Percentiles rank a stretch among this genome's conserved stretches.
Evolutionary conservation across 2,797 vertebrate species (phyloP).

Genomic region (Basileuterus tristriatus): DNA sequence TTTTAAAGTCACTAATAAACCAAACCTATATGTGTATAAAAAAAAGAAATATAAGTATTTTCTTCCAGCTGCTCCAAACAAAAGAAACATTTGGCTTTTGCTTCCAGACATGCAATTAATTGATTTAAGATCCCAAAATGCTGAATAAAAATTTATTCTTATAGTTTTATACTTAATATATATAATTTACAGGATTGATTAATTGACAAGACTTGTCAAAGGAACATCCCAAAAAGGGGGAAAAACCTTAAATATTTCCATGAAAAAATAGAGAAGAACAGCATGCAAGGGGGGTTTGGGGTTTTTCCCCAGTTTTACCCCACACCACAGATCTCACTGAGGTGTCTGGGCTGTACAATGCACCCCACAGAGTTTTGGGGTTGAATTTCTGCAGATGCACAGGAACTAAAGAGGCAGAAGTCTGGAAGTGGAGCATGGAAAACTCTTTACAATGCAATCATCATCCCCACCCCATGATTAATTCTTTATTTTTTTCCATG

Average conservation of each 20-base stretch:
- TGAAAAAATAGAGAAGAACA: background rate
- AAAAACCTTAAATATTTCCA: background rate
- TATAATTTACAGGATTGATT: background rate
- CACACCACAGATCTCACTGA: background rate
- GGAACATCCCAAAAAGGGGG: rapidly evolving
- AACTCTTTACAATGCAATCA: background rate
- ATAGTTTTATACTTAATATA: rapidly evolving
- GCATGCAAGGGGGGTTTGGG: rapidly evolving
- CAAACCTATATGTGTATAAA: background rate
- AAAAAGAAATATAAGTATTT: background rate
- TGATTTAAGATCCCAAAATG: background rate
- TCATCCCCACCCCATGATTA: background rate
- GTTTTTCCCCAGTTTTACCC: background rate
- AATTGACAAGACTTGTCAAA: background rate
- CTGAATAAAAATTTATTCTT: background rate
- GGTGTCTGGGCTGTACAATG: background rate
- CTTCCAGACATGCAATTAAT: background rate
- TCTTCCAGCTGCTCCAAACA: background rate
- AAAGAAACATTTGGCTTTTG: background rate
- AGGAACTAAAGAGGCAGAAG: background rate
- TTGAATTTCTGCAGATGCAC: background rate
- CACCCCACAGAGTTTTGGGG: background rate
- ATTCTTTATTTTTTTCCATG: background rate
- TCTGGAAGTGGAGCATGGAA: background rate
- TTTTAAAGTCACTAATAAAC: background rate